Base-by-base conservation (phyloP, 2,797 vertebrate genomes). In the Vespertilio murinus region DNA sequence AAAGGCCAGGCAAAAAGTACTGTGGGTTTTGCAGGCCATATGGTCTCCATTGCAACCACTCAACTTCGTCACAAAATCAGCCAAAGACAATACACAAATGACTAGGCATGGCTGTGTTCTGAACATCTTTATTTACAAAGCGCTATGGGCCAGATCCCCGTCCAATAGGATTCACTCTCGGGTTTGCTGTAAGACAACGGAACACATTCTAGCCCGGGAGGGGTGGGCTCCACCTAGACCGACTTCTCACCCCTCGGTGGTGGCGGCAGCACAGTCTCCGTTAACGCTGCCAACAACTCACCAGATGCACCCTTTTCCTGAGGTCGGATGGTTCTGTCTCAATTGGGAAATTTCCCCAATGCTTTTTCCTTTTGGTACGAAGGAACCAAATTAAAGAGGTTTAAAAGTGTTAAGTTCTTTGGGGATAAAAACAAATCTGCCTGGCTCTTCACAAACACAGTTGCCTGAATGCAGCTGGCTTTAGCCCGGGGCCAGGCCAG, bases 361-460 rank as follows among this genome's bases (percentile, higher is more conserved):
- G 30, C 22, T 42, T 79, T 88, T n/a, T 61, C 33, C 17, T 83
- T 74, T 70, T 33, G 75, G 47, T 52, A 82, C 47, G 69, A 71
- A 88, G 28, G 81, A 22, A 71, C 61, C 45, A 67, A 74, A 89
- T 67, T 40, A 47, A 90, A 95, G 82, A 52, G 75, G 61, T 77
- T 81, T 96, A 33, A n/a, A 85, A 45, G 56, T 5, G 86, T 1
- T 93, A 96, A 89, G 89, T 94, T 97, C 96, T 78, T 95, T 78
- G 79, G 94, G 86, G 95, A 97, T 95, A 97, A 95, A 97, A 93
- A 97, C 96, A 94, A 91, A 97, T 94, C 94, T 94, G 71, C 25
- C 74, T 93, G 93, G 95, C 95, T 97, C 97, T 97, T 95, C 74
- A 95, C 96, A 97, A 98, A 97, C 90, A 97, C 42, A 77, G 95